These are phyloP conservation scores for Acholoe squamosa DNA, from an alignment of 2,888 invertebrate genomes.

Conservation along the genomic window DNA sequence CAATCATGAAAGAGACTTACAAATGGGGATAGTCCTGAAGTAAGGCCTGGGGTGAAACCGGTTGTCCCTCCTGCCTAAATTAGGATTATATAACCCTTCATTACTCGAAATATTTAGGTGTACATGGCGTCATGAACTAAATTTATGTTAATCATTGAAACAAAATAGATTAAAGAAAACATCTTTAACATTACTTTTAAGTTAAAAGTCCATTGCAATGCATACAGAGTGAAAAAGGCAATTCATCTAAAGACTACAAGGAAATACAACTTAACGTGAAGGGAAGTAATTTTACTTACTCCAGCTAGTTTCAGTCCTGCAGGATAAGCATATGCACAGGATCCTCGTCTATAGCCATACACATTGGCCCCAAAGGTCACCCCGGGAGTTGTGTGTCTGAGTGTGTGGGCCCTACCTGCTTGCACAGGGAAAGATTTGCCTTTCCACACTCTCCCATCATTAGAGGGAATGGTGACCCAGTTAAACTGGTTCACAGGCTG, in stretches of 20 bases:
- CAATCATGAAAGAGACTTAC: too few species aligned
- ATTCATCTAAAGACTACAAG: background rate
- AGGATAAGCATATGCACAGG: slow-evolving; percentile 25
- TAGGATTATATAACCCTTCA: too few species aligned
- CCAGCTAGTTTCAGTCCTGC: slow-evolving; percentile 7
- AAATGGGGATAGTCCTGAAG: too few species aligned
- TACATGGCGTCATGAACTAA: background rate
- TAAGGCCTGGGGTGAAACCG: too few species aligned
- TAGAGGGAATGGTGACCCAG: background rate
- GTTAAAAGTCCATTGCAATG: too few species aligned
- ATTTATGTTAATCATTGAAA: background rate
- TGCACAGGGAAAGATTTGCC: background rate
- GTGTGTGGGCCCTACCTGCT: background rate
- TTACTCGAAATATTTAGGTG: too few species aligned
- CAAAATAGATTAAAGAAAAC: background rate
- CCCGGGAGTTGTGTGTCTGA: background rate
- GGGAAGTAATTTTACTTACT: background rate
- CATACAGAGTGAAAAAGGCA: too few species aligned
- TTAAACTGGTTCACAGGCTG: background rate
- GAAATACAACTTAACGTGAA: background rate
- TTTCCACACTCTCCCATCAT: background rate
- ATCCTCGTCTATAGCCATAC: background rate
- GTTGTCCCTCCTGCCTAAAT: too few species aligned
- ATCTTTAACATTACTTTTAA: too few species aligned
- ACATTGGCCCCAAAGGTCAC: slow-evolving; percentile 29